A percentile compares a stretch with the other conserved stretches of the same genome.
Evolutionary conservation across 2,797 vertebrate species (phyloP).

Genomic region (Gadopsis marmoratus): DNA sequence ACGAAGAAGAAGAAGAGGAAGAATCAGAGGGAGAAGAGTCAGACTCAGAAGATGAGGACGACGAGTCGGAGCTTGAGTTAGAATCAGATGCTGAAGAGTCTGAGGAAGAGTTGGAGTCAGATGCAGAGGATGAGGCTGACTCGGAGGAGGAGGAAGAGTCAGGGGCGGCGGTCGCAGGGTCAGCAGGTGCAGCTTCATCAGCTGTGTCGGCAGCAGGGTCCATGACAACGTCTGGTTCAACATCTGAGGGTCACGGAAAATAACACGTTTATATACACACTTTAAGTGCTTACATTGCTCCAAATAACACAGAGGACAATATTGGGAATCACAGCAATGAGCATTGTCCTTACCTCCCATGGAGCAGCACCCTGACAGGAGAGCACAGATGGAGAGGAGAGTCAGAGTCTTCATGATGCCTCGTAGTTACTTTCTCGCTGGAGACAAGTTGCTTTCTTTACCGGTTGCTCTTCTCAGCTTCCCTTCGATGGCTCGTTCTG

Average conservation of each 20-base stretch:
- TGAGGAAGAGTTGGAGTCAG: conserved; percentile 52
- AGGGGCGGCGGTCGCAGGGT: conserved; percentile 17
- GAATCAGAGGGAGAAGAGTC: conserved; percentile 61
- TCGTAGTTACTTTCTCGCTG: conserved; percentile 45
- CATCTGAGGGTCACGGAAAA: conserved; percentile 55
- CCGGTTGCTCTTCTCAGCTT: conserved; percentile 36
- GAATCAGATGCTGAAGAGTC: conserved; percentile 66
- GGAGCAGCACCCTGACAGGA: conserved; percentile 85
- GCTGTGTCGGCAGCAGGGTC: conserved; percentile 52
- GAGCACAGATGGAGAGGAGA: conserved; percentile 83
- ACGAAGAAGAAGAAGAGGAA: conserved; percentile 75
- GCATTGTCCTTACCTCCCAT: conserved; percentile 87
- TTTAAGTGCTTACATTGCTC: background rate
- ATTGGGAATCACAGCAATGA: background rate
- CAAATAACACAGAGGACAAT: background rate
- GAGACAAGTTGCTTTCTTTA: conserved; percentile 44
- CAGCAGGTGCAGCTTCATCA: conserved; percentile 44
- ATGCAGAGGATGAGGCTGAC: conserved; percentile 55
- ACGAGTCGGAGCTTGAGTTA: conserved; percentile 50
- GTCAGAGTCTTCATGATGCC: conserved; percentile 90
- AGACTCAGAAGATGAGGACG: conserved; percentile 49
- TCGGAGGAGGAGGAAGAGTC: conserved; percentile 49
- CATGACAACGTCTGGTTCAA: conserved; percentile 70
- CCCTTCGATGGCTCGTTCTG: conserved; percentile 58
- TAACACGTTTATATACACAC: background rate